Evolutionary conservation across 2,888 invertebrate genomes (phyloP), one percentile per base, ranked within the genome.

Genomic region (Drosophila melanosoma): DNA sequence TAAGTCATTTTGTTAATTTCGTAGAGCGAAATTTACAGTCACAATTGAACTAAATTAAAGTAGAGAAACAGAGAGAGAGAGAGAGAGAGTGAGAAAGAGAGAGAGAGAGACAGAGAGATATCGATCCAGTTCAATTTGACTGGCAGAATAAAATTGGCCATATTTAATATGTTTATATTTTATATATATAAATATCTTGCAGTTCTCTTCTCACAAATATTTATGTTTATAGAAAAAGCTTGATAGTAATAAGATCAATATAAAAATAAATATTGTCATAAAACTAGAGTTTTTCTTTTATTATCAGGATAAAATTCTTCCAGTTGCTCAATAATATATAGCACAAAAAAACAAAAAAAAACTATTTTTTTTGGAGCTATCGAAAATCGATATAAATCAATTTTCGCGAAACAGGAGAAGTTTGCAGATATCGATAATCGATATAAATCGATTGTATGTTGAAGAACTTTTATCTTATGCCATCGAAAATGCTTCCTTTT

Each of bases 1-100:
- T 45, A 36, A 32, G 33, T 56, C 42, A 77, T 56, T 75, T 71
- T 48, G 56, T 42, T 51, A 72, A 65, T 65, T 57, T 56, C 10
- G 2, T 17, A 5, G 26, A 17, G 3, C 15, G 59, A 73, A 56
- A 59, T 54, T 23, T 52, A 23, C 49, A 35, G 51, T 20, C 33
- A 45, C 12, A 40, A 20, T 4, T 17, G 12, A 15, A 56, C 7
- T 17, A 7, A 11, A 56, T 26, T 38, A n/a, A 38, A 38, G 8
- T 38, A 26, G 7, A 15, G 6, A 20, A 7, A 52, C 0, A 32
- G 5, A n/a, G 10, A n/a, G 11, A 2, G 32, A n/a, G 12, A 15
- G 15, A 10, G n/a, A 32, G 12, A 1, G 6, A 7, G 12, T 12
- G 12, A 26, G 5, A 23, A 1, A 3, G 3, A 7, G 20, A 20